Evolutionary conservation across 2,797 vertebrate genomes (phyloP).

Genomic region (Coracias cyanogaster): DNA sequence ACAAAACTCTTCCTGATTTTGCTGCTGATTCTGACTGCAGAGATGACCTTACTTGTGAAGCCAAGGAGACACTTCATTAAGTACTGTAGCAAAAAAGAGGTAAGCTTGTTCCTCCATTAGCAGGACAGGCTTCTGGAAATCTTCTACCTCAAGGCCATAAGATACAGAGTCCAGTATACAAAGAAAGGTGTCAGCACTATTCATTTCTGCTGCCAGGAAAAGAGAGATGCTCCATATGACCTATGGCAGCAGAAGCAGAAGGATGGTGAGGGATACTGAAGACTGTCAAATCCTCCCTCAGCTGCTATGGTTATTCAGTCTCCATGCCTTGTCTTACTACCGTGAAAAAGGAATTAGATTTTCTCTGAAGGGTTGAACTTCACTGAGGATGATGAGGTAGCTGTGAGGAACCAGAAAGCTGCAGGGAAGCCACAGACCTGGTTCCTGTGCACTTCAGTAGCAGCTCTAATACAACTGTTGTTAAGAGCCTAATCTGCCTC

Average conservation of each 20-base stretch:
- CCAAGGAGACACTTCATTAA: not conserved
- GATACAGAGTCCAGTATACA: not conserved
- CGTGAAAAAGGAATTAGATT: not conserved
- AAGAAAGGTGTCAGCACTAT: not conserved
- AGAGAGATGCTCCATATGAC: not conserved
- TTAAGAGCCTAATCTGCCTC: not conserved
- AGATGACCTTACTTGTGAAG: not conserved
- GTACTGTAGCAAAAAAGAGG: not conserved
- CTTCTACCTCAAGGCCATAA: not conserved
- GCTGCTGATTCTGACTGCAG: not conserved
- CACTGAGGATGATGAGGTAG: not conserved
- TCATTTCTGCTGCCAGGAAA: not conserved
- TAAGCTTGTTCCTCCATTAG: not conserved
- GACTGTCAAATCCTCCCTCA: not conserved
- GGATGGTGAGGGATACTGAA: not conserved
- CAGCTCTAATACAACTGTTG: not conserved
- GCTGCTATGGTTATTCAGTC: not conserved
- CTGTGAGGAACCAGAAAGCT: not conserved
- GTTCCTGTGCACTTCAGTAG: not conserved
- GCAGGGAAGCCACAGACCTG: not conserved
- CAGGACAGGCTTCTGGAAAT: not conserved
- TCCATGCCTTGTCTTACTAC: not conserved
- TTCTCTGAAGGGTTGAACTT: not conserved
- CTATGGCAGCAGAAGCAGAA: not conserved
- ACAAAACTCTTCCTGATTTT: not conserved